Evolutionary conservation across 2,113 vertebrate genomes (phyloP), one percentile per base, ranked within the genome.

Genomic region (zebrafish (Danio rerio)): DNA sequence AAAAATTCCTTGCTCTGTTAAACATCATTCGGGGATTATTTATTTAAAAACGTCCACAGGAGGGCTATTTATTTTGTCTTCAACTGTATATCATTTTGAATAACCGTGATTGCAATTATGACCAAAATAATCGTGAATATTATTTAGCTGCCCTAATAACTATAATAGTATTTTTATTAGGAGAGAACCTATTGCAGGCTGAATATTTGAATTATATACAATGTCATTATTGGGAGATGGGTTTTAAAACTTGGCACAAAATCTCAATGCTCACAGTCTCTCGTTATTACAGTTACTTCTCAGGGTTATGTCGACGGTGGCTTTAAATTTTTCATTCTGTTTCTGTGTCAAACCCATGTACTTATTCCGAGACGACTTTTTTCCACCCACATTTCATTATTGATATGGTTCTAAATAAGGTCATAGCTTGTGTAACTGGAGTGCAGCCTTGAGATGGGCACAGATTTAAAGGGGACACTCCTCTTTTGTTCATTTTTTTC

Each of bases 321-420:
- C 65, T 18, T 50, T 53, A 10, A 20, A 42, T 62, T n/a, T 80
- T 59, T 50, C 66, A 21, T 49, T 50, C 6, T 50, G 53, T 52
- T 71, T 71, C 47, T 72, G 49, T 52, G 43, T 69, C 9, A 8
- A 63, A 74, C 11, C 7, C 65, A 31, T 20, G 12, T 58, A 62
- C 45, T 45, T 40, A 21, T 81, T 52, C 69, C 40, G 58, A 45
- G n/a, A 61, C 15, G 61, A 31, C 20, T 63, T 9, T 43, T 50
- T 52, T 63, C 13, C 13, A 21, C 31, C 40, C 21, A 10, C n/a
- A 52, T 78, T 49, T 79, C 16, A 80, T 68, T 82, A 82, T 78
- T 85, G 68, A 73, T 79, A 58, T 79, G 42, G 56, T 55, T 78
- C 7, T 80, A 42, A 85, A 78, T 70, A 61, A 72, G 40, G 68